Percentiles rank a stretch among this genome's conserved stretches.
phyloP scores from a whole-genome alignment of 2,113 vertebrate genomes.

The Ranitomeya variabilis region DNA sequence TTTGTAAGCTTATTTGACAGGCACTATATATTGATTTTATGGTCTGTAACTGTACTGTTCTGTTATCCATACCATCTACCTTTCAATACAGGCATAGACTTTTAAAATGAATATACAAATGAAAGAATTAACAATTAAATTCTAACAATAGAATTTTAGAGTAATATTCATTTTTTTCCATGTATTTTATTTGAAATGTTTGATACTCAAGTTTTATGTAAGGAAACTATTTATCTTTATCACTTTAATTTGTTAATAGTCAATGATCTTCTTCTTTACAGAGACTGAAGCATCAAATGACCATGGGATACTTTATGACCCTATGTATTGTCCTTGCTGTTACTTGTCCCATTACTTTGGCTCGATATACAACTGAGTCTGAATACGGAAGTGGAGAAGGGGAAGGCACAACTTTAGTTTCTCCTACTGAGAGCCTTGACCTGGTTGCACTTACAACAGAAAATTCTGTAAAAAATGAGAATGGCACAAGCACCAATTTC shows the following conservation, averaged over 20 bases:
- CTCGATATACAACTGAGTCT: conserved; percentile 52
- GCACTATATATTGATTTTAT: not conserved
- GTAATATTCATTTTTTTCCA: not conserved
- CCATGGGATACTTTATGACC: conserved; percentile 26
- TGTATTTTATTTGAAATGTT: not conserved
- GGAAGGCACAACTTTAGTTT: conserved; percentile 71
- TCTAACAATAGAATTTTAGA: not conserved
- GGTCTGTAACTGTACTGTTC: not conserved
- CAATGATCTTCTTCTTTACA: conserved; percentile 28
- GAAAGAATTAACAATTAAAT: not conserved
- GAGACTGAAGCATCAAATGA: not conserved
- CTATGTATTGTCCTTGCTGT: conserved; percentile 63
- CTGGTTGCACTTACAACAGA: conserved; percentile 56
- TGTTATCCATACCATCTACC: not conserved
- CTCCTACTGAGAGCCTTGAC: conserved; percentile 60
- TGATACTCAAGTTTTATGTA: not conserved
- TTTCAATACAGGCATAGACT: not conserved
- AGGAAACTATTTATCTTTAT: not conserved
- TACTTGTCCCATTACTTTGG: conserved; percentile 26
- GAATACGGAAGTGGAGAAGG: conserved; percentile 78
- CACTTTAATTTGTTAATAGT: not conserved
- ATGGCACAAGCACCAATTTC: conserved; percentile 71
- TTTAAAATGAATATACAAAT: not conserved
- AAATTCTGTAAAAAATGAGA: conserved; percentile 74
- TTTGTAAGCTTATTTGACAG: not conserved